phyloP scores from a whole-genome alignment of 2,797 vertebrate genomes.

The Acropternis orthonyx region DNA sequence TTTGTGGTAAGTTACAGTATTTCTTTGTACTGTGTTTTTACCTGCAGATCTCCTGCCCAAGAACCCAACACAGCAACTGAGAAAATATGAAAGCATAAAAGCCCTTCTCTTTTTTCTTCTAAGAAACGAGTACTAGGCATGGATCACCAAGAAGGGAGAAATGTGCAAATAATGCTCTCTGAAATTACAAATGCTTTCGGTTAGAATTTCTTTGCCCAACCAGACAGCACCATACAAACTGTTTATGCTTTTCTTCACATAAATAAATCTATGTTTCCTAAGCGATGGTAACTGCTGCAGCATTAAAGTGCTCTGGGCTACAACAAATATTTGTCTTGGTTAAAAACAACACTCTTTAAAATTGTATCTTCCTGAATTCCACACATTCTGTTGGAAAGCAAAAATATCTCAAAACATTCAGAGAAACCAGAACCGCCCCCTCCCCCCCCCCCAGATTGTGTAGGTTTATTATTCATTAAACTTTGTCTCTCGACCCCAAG shows the following conservation, averaged over 20 bases:
- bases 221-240: background rate
- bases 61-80: background rate
- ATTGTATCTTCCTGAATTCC: background rate
- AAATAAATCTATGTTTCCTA: background rate
- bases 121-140: background rate
- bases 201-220: background rate
- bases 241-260: background rate
- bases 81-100: background rate
- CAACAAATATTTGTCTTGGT: background rate
- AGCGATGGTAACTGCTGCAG: background rate
- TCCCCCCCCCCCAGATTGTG: background rate
- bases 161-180: background rate
- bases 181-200: background rate
- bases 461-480: constrained; percentile 50
- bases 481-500: background rate
- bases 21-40: background rate
- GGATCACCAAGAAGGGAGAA: background rate
- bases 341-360: background rate
- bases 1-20: background rate
- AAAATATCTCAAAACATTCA: background rate
- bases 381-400: background rate
- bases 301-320: background rate
- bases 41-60: background rate
- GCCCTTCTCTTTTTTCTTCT: background rate
- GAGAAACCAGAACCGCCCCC: background rate